Evolutionary conservation across 2,888 invertebrate species (phyloP), one percentile per base, ranked within the genome.

Genomic region (Sphecodes monilicornis): DNA sequence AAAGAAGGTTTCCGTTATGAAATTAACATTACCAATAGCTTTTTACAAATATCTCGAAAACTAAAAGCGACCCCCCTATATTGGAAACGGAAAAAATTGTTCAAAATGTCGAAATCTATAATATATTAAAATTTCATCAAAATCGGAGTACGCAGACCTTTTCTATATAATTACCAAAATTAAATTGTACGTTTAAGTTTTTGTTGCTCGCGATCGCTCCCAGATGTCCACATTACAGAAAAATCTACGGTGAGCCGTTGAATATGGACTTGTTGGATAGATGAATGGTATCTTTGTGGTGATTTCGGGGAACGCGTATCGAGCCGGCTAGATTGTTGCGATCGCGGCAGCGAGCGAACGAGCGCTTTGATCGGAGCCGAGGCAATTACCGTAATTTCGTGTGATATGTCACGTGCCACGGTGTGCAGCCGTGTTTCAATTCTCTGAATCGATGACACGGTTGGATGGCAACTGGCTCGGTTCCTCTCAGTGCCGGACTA

Each of bases 391-490:
- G 80, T 88, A 88, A 90, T 87, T 87, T 77, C 68, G 82, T 84
- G 69, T 83, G 87, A 90, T 88, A 86, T 87, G 86, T 90, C 90
- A 90, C 90, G 86, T 90, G 90, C 90, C 87, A 78, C 54, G 36
- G 22, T 84, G 81, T 78, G 77, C 78, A 57, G 83, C 76, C 79
- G 83, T 54, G 54, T 78, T 87, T 86, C 78, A 82, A 87, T 86
- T 87, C 82, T 64, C 82, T 80, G 78, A 86, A 82, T 86, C 86
- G 82, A 73, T 73, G 78, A 79, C 77, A 76, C 81, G 81, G 83
- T 77, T 80, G 66, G 78, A 80, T 82, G 76, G 26, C 82, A 79
- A 82, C 82, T 80, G 83, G 3, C 69, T 85, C 82, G 86, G 54
- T n/a, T 26, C n/a, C 78, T 86, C 83, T 78, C 81, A 86, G 78